Conservation (phyloP, 2,113 vertebrate genomes). For the Phyllopteryx taeniolatus region DNA sequence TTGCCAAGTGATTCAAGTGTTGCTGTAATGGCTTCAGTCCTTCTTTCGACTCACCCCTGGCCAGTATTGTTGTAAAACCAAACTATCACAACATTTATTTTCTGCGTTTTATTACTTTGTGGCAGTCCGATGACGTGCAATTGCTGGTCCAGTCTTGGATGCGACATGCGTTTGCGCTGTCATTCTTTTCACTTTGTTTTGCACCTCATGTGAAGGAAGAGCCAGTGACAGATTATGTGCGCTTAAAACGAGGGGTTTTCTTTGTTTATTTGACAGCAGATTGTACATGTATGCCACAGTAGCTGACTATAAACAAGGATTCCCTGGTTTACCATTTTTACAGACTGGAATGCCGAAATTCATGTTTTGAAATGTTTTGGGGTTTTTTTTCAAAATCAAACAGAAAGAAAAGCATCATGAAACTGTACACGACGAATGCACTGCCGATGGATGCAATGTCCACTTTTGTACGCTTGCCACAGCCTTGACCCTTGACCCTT, state of each 20-base stretch:
- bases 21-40: constrained; percentile 31
- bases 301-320: not conserved
- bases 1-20: constrained; percentile 70
- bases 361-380: not conserved
- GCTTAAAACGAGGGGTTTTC: constrained; percentile 23
- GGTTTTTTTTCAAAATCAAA: not conserved
- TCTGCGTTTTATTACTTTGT: constrained; percentile 17
- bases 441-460: constrained; percentile 46
- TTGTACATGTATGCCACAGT: constrained; percentile 3
- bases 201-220: constrained; percentile 55
- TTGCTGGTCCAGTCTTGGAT: constrained; percentile 33
- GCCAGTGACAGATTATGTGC: constrained; percentile 28
- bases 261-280: constrained; percentile 16
- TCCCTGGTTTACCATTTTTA: not conserved
- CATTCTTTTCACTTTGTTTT: constrained; percentile 66
- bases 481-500: constrained; percentile 38
- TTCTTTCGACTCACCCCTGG: constrained; percentile 34
- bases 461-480: constrained; percentile 25
- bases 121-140: not conserved
- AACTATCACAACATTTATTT: constrained; percentile 46
- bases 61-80: constrained; percentile 75
- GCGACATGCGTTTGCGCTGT: constrained; percentile 67
- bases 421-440: constrained; percentile 33
- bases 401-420: constrained; percentile 24
- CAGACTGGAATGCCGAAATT: not conserved